Percentiles rank a stretch among this genome's conserved stretches.
phyloP scores from a whole-genome alignment of 2,888 invertebrate species.

The Caenorhabditis sinica region DNA sequence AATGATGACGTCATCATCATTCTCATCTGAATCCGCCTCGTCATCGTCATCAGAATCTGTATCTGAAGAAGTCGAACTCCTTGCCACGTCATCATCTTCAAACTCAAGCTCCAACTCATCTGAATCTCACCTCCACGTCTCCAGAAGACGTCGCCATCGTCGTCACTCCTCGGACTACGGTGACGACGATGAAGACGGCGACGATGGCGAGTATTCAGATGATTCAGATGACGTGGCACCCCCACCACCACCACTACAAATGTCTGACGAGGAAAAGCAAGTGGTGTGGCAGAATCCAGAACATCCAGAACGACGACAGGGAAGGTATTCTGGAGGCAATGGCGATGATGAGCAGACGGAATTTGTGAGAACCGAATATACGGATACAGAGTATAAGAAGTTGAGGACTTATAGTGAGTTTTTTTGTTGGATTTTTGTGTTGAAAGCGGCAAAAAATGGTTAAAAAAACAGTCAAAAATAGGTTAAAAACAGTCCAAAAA shows the following conservation, averaged over 20 bases:
- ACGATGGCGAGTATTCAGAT: conserved; percentile 40
- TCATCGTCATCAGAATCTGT: background rate
- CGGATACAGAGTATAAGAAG: conserved; percentile 75
- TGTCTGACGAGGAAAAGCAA: conserved; percentile 52
- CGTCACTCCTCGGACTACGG: background rate
- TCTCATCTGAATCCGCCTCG: conserved; percentile 1
- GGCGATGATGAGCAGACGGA: conserved; percentile 69
- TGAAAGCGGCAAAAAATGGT: background rate
- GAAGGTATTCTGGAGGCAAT: conserved; percentile 56
- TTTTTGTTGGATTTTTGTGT: too few species aligned
- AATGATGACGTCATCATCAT: conserved; percentile 23
- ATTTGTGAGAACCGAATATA: conserved; percentile 73
- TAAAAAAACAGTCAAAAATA: background rate
- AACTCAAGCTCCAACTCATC: conserved; percentile 1
- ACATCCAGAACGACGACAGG: conserved; percentile 70
- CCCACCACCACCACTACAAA: conserved; percentile 32
- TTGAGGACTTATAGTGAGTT: conserved; percentile 77
- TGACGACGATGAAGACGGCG: conserved; percentile 24
- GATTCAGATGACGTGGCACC: conserved; percentile 44
- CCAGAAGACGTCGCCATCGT: conserved; percentile 22
- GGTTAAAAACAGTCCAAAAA: background rate
- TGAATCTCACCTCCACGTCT: background rate
- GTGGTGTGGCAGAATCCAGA: conserved; percentile 68
- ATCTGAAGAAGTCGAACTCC: background rate
- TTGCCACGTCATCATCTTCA: conserved; percentile 12